phyloP scores from a whole-genome alignment of 2,888 invertebrate species.

The Tinea semifulvella region DNA sequence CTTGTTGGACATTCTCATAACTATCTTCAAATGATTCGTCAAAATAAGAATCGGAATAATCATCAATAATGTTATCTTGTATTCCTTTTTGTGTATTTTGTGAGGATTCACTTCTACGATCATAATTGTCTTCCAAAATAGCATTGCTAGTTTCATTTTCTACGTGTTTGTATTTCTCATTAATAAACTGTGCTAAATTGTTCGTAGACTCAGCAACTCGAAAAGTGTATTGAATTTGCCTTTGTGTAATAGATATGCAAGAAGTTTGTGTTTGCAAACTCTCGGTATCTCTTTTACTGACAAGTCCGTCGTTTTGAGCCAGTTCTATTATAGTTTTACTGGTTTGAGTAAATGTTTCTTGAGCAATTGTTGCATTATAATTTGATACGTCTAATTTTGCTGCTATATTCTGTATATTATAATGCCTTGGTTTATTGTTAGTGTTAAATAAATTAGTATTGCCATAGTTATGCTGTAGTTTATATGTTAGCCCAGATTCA shows the following conservation, averaged over 20 bases:
- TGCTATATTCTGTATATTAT: neutral
- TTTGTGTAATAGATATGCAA: constrained; percentile 28
- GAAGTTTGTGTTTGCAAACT: constrained; percentile 54
- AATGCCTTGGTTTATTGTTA: neutral
- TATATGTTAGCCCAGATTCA: constrained; percentile 29
- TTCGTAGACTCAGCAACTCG: neutral
- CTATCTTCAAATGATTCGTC: too few relatives aligned
- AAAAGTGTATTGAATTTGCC: neutral
- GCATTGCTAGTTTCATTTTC: too few relatives aligned
- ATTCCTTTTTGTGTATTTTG: too few relatives aligned
- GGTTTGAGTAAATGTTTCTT: constrained; percentile 63
- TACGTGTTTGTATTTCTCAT: too few relatives aligned
- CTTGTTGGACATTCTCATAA: too few relatives aligned
- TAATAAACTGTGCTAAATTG: too few relatives aligned
- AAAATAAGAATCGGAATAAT: too few relatives aligned
- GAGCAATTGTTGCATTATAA: constrained; percentile 26
- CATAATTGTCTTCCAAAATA: too few relatives aligned
- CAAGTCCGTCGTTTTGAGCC: constrained; percentile 36
- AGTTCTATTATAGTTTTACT: constrained; percentile 66
- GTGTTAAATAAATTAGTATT: constrained; percentile 23
- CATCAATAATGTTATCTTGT: too few relatives aligned
- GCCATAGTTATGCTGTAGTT: constrained; percentile 26
- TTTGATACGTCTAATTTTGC: neutral
- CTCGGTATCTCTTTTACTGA: constrained; percentile 23
- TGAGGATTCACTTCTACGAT: too few relatives aligned